Conservation (phyloP, 1,140 invertebrate genomes). For the Eriosoma lanigerum region DNA sequence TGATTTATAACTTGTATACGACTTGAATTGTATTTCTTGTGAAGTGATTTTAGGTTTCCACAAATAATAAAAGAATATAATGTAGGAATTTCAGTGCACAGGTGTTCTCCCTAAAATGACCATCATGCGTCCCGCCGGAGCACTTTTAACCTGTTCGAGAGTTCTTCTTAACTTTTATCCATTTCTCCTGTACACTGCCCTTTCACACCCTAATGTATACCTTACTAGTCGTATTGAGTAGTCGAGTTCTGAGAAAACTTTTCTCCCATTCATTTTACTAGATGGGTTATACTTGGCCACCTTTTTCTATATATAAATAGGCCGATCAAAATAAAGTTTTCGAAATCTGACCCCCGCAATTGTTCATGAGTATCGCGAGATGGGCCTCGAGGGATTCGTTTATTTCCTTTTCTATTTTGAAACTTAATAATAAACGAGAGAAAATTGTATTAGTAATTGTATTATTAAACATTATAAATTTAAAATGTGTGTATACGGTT, state of each 20-base stretch:
- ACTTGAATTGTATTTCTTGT: not conserved
- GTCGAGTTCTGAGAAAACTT: not conserved
- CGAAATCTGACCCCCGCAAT: not conserved
- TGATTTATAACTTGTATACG: not conserved
- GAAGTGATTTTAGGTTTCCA: not conserved
- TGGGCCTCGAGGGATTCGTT: not conserved
- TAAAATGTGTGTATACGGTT: too few relatives aligned
- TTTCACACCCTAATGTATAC: not conserved
- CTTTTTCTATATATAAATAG: not conserved
- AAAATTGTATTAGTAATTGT: too few relatives aligned
- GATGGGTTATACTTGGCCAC: not conserved
- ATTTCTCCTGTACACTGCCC: not conserved
- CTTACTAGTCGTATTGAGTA: not conserved
- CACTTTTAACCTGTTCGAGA: not conserved
- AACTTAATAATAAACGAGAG: too few relatives aligned
- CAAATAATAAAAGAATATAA: not conserved
- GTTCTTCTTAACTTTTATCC: not conserved
- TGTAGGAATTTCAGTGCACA: not conserved
- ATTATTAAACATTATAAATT: too few relatives aligned
- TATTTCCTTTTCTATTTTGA: not conserved
- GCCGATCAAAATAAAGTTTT: not conserved
- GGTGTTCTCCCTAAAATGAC: constrained; percentile 2
- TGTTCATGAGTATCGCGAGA: not conserved
- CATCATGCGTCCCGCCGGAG: not conserved
- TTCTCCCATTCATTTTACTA: not conserved